Evolutionary conservation across 1,140 invertebrate genomes (phyloP).

Genomic region (Megalopta genalis): DNA sequence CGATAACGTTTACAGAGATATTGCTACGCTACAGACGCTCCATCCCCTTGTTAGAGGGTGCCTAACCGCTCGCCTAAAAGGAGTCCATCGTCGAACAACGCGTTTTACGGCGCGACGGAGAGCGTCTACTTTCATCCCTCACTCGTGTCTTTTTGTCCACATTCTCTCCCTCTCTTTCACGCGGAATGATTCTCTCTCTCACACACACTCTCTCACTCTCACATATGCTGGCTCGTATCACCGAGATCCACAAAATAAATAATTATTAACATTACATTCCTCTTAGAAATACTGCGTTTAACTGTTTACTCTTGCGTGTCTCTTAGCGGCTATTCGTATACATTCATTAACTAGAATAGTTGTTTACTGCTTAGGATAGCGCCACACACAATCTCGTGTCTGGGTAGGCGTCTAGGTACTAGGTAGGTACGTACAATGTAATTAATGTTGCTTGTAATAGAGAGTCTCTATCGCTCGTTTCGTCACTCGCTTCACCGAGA

Average conservation of each 20-base stretch:
- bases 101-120: constrained; percentile 46
- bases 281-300: constrained; percentile 79
- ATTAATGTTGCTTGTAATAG: constrained; percentile 37
- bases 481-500: constrained; percentile 14
- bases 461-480: constrained; percentile 16
- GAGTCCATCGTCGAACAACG: constrained; percentile 26
- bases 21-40: constrained; percentile 59
- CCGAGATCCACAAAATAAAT: constrained; percentile 80
- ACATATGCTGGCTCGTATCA: constrained; percentile 37
- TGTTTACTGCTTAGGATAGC: constrained; percentile 77
- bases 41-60: constrained; percentile 48
- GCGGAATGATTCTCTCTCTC: not conserved
- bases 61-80: constrained; percentile 61
- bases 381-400: constrained; percentile 56
- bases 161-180: not conserved
- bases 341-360: constrained; percentile 80
- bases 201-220: not conserved
- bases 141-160: no score
- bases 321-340: constrained; percentile 80
- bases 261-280: constrained; percentile 79
- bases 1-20: constrained; percentile 73
- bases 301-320: constrained; percentile 65
- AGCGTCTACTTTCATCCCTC: not conserved
- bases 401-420: constrained; percentile 67
- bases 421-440: constrained; percentile 73